Percentiles rank a stretch among this genome's conserved stretches.
phyloP scores from a whole-genome alignment of 2,888 invertebrate genomes.

The Lasiommata megera region DNA sequence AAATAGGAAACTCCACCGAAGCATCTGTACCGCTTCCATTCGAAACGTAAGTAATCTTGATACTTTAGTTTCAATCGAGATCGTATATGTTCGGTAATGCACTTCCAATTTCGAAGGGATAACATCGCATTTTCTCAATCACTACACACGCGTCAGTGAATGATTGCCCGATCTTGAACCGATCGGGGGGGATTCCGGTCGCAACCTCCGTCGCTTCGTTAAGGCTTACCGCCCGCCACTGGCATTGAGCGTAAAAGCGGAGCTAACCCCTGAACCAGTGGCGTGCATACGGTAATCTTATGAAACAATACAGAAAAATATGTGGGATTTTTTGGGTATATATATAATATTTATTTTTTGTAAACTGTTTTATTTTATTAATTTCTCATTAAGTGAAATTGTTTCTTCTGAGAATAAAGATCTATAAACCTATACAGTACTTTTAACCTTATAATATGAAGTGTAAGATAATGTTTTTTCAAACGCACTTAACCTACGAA shows the following conservation, averaged over 20 bases:
- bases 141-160: slow-evolving; percentile 17
- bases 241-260: no score
- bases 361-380: no score
- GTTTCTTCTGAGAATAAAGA: no score
- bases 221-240: not conserved
- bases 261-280: not conserved
- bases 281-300: no score
- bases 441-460: no score
- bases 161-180: slow-evolving; percentile 21
- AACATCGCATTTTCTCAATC: slow-evolving; percentile 21
- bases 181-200: slow-evolving; percentile 10
- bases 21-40: not conserved
- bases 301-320: no score
- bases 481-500: no score
- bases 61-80: slow-evolving; percentile 16
- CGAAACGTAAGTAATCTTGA: slow-evolving; percentile 11
- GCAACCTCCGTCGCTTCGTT: slow-evolving; percentile 15
- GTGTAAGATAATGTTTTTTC: no score
- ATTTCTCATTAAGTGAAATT: no score
- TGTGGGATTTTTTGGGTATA: no score
- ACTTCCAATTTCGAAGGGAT: slow-evolving; percentile 16
- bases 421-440: no score
- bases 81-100: slow-evolving; percentile 13
- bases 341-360: no score
- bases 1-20: not conserved